A percentile compares a stretch with the other conserved stretches of the same genome.
phyloP scores from a whole-genome alignment of 2,888 invertebrate genomes.

The Dicroscelio sp. region DNA sequence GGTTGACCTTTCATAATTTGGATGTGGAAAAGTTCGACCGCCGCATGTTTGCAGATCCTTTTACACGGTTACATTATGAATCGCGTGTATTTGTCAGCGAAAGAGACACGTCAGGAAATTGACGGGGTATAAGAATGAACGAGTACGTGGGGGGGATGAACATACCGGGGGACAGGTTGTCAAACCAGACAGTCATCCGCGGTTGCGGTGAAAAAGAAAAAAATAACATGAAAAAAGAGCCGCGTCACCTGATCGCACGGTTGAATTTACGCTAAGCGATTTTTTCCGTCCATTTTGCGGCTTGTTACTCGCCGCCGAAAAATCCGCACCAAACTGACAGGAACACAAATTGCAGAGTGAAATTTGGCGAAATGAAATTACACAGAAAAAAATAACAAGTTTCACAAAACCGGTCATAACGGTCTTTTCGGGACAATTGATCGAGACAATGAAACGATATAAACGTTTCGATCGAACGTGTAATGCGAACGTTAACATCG shows the following conservation, averaged over 20 bases:
- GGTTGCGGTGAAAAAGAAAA: slow-evolving; percentile 35
- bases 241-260: slow-evolving; percentile 51
- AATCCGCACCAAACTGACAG: too few species aligned
- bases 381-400: too few species aligned
- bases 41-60: too few species aligned
- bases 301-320: too few species aligned
- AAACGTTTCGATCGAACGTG: slow-evolving; percentile 46
- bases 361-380: too few species aligned
- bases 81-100: slow-evolving; percentile 17
- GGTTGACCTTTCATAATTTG: too few species aligned
- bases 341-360: too few species aligned
- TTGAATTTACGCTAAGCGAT: slow-evolving; percentile 6
- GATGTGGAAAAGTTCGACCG: too few species aligned
- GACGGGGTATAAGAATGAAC: slow-evolving; percentile 49
- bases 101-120: slow-evolving; percentile 44
- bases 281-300: slow-evolving; percentile 26
- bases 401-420: neutral
- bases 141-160: slow-evolving; percentile 56
- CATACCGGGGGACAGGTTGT: slow-evolving; percentile 51
- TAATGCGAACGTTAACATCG: slow-evolving; percentile 21
- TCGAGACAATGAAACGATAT: slow-evolving; percentile 21
- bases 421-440: slow-evolving; percentile 28
- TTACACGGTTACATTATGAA: too few species aligned
- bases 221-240: slow-evolving; percentile 33
- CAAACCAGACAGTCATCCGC: slow-evolving; percentile 67